Evolutionary conservation across 2,888 invertebrate genomes (phyloP), one percentile per base, ranked within the genome.

Genomic region (Cryptocephalus primarius): DNA sequence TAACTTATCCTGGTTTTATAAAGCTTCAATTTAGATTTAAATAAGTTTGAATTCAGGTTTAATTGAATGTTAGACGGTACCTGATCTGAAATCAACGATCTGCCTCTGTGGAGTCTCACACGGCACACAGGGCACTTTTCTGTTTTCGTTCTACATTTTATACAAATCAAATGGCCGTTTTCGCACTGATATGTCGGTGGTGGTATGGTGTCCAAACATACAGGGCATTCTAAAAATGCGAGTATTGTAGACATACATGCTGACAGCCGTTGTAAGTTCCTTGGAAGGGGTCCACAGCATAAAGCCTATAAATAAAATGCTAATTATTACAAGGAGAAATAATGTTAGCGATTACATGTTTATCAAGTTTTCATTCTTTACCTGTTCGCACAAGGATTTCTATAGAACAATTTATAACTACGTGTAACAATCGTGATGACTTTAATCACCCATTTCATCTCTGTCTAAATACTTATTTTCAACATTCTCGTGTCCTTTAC

Each of bases 151-250:
- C 79, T 75, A 58, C 82, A 82, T 48, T 72, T 72, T 33, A 74
- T 70, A 61, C 82, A 82, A 40, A 81, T 72, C 50, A 82, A 69
- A 61, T 82, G 82, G 1, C 82, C 82, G 57, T 80, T 78, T 45
- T 78, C 77, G 58, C 82, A 82, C 59, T 82, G 81, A 53, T 77
- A 74, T 1, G 76, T 76, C 4, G 82, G 82, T 9, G 81, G 77
- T 36, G 71, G 63, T 48, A 80, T 78, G 44, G 77, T 79, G 53
- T 80, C 77, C 55, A 79, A 66, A 58, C 82, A 82, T 40, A 82
- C 74, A 13, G 82, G 82, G 58, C 82, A 82, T 60, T 82, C 82
- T 51, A 82, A 65, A 53, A 74, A 68, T 43, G 68, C 62, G 40
- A 78, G 64, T 49, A 77, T 73, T 43, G 72, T 67, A 47, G 74